Percentiles rank a stretch among this genome's conserved stretches.
These are phyloP conservation scores for Dasypogon diadema DNA, from an alignment of 2,888 invertebrate genomes.

Conservation along the genomic window DNA sequence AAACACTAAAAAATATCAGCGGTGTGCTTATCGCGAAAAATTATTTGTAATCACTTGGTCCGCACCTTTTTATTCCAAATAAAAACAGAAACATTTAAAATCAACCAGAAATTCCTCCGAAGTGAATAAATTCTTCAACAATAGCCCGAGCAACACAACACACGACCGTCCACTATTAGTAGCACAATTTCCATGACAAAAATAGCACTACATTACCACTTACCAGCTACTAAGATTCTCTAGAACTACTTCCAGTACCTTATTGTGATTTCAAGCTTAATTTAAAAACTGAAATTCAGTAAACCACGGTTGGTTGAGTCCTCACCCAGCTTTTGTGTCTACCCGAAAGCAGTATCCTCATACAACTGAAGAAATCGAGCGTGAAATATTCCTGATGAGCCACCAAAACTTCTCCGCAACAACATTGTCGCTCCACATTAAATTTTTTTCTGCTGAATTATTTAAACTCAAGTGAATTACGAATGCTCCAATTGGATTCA, in stretches of 20 bases:
- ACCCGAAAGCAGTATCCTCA: conserved; percentile 12
- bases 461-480: not conserved
- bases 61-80: too few species aligned
- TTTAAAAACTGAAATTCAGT: conserved; percentile 1
- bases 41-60: too few species aligned
- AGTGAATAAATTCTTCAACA: too few species aligned
- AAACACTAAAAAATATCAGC: too few species aligned
- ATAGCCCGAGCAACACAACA: too few species aligned
- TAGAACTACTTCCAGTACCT: not conserved
- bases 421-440: not conserved
- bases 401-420: not conserved
- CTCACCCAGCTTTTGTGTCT: conserved; percentile 45
- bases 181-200: conserved; percentile 29
- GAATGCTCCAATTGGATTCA: not conserved
- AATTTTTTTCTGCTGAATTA: not conserved
- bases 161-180: too few species aligned
- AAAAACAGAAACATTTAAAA: not conserved
- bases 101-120: too few species aligned
- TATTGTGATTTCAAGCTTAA: not conserved
- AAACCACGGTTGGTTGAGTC: conserved; percentile 40
- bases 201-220: not conserved
- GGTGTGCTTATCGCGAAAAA: too few species aligned
- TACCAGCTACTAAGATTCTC: conserved; percentile 18
- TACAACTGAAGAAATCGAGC: conserved; percentile 43
- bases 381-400: conserved; percentile 45